A percentile compares a stretch with the other conserved stretches of the same genome.
Conservation (phyloP, 1,140 invertebrate species). For the Zaprionus lachaisei region DNA sequence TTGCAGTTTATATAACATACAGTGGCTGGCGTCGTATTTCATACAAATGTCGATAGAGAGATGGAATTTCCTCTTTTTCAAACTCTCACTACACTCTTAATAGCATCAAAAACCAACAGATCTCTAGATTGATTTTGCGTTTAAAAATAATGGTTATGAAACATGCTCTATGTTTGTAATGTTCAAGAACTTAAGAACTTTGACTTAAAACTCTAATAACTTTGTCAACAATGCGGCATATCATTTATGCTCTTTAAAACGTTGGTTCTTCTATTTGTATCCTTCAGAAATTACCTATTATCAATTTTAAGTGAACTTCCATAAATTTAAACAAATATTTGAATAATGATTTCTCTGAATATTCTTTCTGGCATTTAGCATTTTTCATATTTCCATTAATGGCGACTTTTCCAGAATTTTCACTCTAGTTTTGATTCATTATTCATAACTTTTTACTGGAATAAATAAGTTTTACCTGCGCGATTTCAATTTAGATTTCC, state of each 20-base stretch:
- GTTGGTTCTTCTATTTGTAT: neutral
- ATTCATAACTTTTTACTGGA: neutral
- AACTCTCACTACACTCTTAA: too few relatives aligned
- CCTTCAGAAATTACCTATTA: neutral
- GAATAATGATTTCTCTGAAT: neutral
- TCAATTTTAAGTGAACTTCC: neutral
- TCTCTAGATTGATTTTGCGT: neutral
- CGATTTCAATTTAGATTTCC: conserved; percentile 40
- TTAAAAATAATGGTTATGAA: too few relatives aligned
- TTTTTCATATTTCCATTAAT: conserved; percentile 4
- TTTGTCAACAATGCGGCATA: neutral
- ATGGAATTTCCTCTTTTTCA: neutral
- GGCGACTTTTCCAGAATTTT: neutral
- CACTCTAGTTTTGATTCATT: conserved; percentile 12
- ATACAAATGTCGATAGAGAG: neutral
- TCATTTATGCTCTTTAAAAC: too few relatives aligned
- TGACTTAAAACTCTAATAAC: neutral
- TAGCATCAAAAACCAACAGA: too few relatives aligned
- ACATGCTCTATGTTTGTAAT: too few relatives aligned
- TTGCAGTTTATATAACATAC: neutral
- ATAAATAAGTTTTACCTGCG: conserved; percentile 15
- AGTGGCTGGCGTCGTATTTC: neutral
- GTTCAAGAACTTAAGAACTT: neutral
- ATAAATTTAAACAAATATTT: neutral
- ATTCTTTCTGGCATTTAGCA: neutral